Base-by-base conservation (phyloP, 2,113 vertebrate genomes). In the Pseudorectes ferrugineus region DNA sequence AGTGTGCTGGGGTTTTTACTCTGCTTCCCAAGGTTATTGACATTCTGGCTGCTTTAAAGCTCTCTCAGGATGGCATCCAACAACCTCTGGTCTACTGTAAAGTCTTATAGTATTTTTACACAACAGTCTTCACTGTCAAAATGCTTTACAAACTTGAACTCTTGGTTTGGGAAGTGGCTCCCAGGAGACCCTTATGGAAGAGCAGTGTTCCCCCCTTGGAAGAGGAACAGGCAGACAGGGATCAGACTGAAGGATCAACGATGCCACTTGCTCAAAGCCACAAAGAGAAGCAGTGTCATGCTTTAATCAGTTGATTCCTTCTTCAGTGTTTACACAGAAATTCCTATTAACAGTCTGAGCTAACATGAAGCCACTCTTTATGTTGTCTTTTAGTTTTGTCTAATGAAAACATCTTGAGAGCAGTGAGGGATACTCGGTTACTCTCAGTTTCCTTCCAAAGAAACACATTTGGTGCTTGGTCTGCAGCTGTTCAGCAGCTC, bases 41-140 rank as follows among this genome's bases (percentile, higher is more conserved):
- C 4, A 0, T 80, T 79, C 46, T 83, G 72, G 20, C 75, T 93
- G 89, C 93, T 95, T 71, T 66, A 79, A 72, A 85, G 57, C 67
- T 65, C 66, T 92, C 94, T 88, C 78, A 70, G 95, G 85, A 61
- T 77, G 35, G 70, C 71, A 43, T 51, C 67, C 38, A 11, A 63
- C 42, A 45, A 31, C 74, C 42, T 89, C 73, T 2, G 1, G 43
- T 74, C 43, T 77, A 31, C 63, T 71, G 46, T 83, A 83, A 73
- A 62, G 43, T 42, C 58, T 46, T 24, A 9, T 1, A 15, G 29
- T 59, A 20, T 59, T 83, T 76, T 61, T 54, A 59, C n/a, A 31
- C 49, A 57, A 42, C 12, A 26, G 31, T 45, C 63, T 76, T 75
- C 25, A 22, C 65, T 89, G 85, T 79, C 49, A n/a, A 42, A 84